Base-by-base conservation (phyloP, 2,888 invertebrate species). In the Drosophila nigritarsus region DNA sequence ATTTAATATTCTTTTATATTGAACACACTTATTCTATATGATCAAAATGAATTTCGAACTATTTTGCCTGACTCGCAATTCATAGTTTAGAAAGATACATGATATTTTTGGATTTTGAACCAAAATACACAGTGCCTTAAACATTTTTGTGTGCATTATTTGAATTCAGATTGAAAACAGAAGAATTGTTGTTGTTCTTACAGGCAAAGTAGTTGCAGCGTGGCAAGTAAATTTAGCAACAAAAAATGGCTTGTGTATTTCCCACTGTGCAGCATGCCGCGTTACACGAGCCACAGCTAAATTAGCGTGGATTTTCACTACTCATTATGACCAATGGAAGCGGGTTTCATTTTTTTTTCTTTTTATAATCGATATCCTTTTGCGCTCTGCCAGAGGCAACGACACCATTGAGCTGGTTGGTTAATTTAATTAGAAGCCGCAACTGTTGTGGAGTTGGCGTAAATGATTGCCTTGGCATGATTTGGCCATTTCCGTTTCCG, bases 361-460 rank as follows among this genome's bases (percentile, higher is more conserved):
- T 55, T 64, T 49, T 59, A 63, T 49, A 20, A 48, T 55, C 65
- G 51, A 55, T 75, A 70, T 50, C 48, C 60, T 62, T 59, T 59
- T 59, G 36, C 32, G 30, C 55, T 60, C 11, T 24, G 49, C 55
- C 40, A 24, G 40, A 29, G 64, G 64, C 58, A 38, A 42, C 53
- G 53, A 40, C 30, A 40, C 40, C 50, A 42, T 63, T 42, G 36
- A 59, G 53, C 51, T 65, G 71, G 55, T 69, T 69, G 76, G 64
- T 79, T 86, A 86, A 84, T 85, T 87, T 87, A 89, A 89, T 87
- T 87, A 87, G 75, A 89, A 84, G 59, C 74, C 80, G 66, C 81
- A 72, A 72, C 75, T 71, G 78, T 70, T 68, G 73, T 68, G 75
- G 73, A 77, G 75, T 71, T 88, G 75, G 81, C 83, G 83, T 88